Conservation (phyloP, 2,797 vertebrate species). For the Eulemur albifrons region DNA sequence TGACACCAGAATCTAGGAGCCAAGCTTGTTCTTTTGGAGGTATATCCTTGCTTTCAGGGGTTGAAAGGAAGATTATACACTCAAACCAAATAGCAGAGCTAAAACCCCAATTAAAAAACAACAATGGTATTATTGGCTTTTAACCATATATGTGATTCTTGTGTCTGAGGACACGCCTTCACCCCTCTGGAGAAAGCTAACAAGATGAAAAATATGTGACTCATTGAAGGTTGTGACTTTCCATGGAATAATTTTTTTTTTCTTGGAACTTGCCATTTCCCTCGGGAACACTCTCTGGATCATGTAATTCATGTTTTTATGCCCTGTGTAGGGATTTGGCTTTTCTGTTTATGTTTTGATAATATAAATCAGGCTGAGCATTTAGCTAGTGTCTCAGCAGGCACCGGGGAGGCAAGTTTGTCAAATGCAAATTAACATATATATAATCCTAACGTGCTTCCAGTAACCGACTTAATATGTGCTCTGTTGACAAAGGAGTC, state of each 20-base stretch:
- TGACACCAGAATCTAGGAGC: background rate
- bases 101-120: background rate
- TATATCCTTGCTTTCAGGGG: background rate
- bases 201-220: background rate
- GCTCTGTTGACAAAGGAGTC: slow-evolving; percentile 60
- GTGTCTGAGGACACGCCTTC: background rate
- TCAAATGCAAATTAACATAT: slow-evolving; percentile 67
- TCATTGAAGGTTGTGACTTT: background rate
- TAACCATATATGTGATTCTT: background rate
- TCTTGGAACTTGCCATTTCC: slow-evolving; percentile 30
- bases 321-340: background rate
- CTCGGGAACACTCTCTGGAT: slow-evolving; percentile 4
- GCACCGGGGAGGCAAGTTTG: slow-evolving; percentile 13
- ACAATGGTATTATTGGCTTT: background rate
- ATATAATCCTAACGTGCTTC: slow-evolving; percentile 48
- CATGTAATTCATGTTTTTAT: slow-evolving; percentile 46
- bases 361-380: background rate
- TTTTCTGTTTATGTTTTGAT: slow-evolving; percentile 55
- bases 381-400: slow-evolving; percentile 38
- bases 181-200: background rate
- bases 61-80: background rate
- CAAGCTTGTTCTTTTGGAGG: background rate
- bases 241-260: background rate
- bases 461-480: slow-evolving; percentile 60
- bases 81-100: background rate